phyloP scores from a whole-genome alignment of 2,113 vertebrate genomes.

The Phrynosoma blainvillii region DNA sequence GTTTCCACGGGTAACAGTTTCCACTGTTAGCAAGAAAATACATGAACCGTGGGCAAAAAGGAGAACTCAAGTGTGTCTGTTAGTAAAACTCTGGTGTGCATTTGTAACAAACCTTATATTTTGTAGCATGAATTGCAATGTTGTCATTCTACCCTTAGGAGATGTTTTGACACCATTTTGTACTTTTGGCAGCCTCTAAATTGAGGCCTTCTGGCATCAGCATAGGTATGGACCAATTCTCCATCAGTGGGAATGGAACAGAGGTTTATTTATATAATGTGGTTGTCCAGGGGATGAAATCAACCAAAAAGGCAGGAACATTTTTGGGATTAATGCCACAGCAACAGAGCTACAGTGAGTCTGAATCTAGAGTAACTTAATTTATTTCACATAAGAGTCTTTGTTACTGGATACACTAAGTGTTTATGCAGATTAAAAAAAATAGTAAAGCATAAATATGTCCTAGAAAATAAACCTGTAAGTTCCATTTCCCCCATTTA shows the following conservation, averaged over 20 bases:
- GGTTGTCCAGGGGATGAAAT: slow-evolving; percentile 32
- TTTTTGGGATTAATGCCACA: slow-evolving; percentile 34
- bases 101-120: neutral
- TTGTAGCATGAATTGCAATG: slow-evolving; percentile 1
- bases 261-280: slow-evolving; percentile 23
- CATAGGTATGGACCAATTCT: slow-evolving; percentile 21
- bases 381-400: slow-evolving; percentile 34
- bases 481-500: neutral
- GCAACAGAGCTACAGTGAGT: slow-evolving; percentile 24
- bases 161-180: slow-evolving; percentile 18
- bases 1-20: neutral
- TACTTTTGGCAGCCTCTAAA: slow-evolving; percentile 20
- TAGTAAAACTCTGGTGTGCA: neutral
- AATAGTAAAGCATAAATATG: slow-evolving; percentile 3
- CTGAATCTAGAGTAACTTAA: slow-evolving; percentile 33
- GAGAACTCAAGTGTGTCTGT: neutral
- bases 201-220: slow-evolving; percentile 10
- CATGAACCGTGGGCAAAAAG: neutral
- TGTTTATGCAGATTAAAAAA: slow-evolving; percentile 8
- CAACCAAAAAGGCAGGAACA: slow-evolving; percentile 7
- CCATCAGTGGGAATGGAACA: slow-evolving; percentile 6
- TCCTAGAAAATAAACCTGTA: neutral
- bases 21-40: neutral
- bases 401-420: slow-evolving; percentile 16
- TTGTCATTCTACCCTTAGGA: neutral